These are phyloP conservation scores for Acanthopleura granulata DNA, from an alignment of 2,888 invertebrate species.

Conservation along the genomic window DNA sequence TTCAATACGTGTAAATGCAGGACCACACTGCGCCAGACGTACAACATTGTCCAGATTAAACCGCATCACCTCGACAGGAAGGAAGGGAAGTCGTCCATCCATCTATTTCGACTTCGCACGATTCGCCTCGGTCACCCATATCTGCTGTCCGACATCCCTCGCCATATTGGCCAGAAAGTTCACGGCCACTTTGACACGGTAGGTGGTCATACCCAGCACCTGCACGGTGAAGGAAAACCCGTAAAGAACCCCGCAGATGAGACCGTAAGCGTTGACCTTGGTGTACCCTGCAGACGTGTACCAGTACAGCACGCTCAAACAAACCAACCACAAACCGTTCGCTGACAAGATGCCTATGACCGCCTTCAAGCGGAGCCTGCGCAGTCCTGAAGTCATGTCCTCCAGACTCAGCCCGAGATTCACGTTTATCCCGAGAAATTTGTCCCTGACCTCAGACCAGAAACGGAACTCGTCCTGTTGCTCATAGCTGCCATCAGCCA, in stretches of 20 bases:
- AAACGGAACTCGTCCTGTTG: slow-evolving; percentile 33
- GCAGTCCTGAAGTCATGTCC: slow-evolving; percentile 34
- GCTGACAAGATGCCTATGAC: slow-evolving; percentile 31
- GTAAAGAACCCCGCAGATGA: slow-evolving; percentile 38
- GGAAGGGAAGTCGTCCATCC: no score
- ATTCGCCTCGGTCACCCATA: not conserved
- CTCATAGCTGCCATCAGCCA: slow-evolving; percentile 27
- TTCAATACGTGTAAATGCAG: no score
- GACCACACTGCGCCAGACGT: no score
- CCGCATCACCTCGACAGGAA: no score
- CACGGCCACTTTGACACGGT: slow-evolving; percentile 28
- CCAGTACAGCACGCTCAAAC: slow-evolving; percentile 39
- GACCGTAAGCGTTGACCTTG: slow-evolving; percentile 36
- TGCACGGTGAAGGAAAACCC: slow-evolving; percentile 44
- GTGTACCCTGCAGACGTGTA: slow-evolving; percentile 30
- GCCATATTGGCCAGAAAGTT: not conserved
- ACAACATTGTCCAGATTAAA: no score
- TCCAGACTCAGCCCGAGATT: slow-evolving; percentile 34
- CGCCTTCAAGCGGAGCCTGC: slow-evolving; percentile 34
- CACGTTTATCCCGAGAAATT: slow-evolving; percentile 34
- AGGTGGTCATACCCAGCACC: slow-evolving; percentile 43
- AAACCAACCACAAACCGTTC: slow-evolving; percentile 38
- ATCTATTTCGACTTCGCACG: no score
- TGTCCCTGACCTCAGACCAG: slow-evolving; percentile 37
- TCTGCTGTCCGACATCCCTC: not conserved